Conservation (phyloP, 1,140 invertebrate genomes). For the Plectus sambesii region DNA sequence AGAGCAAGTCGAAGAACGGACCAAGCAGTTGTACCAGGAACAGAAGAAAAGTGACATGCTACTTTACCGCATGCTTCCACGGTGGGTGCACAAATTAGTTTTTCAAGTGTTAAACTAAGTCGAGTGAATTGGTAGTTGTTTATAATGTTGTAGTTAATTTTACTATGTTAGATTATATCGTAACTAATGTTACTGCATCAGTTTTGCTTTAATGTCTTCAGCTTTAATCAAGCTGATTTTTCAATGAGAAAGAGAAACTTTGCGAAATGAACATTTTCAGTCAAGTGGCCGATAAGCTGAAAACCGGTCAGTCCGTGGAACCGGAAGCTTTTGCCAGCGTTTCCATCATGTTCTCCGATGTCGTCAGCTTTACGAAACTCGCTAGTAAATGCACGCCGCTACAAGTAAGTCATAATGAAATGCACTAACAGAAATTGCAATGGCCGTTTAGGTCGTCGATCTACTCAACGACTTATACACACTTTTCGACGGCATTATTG, state of each 20-base stretch:
- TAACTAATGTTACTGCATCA: too few species aligned
- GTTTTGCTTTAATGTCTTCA: too few species aligned
- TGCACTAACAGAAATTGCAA: too few species aligned
- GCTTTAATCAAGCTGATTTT: too few species aligned
- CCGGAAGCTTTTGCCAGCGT: slow-evolving; percentile 84
- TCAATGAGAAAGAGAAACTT: too few species aligned
- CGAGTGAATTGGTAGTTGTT: too few species aligned
- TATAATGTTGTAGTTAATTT: too few species aligned
- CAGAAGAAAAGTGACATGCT: slow-evolving; percentile 89
- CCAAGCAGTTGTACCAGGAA: slow-evolving; percentile 80
- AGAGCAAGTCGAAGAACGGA: slow-evolving; percentile 75
- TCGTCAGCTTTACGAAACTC: slow-evolving; percentile 92
- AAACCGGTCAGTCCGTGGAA: slow-evolving; percentile 73
- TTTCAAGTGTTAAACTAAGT: too few species aligned
- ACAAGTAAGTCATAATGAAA: slow-evolving; percentile 51
- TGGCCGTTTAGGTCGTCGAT: slow-evolving; percentile 67
- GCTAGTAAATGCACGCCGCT: slow-evolving; percentile 84
- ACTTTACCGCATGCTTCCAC: slow-evolving; percentile 76
- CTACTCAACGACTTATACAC: slow-evolving; percentile 91
- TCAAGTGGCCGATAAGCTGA: slow-evolving; percentile 57
- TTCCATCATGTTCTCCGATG: slow-evolving; percentile 96
- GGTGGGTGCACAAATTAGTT: too few species aligned
- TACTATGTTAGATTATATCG: too few species aligned
- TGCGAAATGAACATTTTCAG: slow-evolving; percentile 46
- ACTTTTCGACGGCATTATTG: slow-evolving; percentile 80